Evolutionary conservation across 2,888 invertebrate species (phyloP), one percentile per base, ranked within the genome.

Genomic region (Sipha maydis): DNA sequence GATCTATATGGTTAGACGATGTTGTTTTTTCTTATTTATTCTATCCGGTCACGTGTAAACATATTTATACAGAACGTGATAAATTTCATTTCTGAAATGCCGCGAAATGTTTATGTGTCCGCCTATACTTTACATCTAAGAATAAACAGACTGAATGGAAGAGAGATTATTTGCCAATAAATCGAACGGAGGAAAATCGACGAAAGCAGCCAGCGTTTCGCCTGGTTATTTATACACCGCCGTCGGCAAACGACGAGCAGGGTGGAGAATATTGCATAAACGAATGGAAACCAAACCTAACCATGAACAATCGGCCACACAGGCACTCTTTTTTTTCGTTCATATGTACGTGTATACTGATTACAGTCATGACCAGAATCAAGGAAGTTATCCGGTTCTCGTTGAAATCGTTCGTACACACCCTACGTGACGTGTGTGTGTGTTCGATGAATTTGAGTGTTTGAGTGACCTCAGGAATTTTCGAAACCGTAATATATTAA

Each of bases 61-160:
- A 48, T 48, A 3, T 14, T 19, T n/a, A 25, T n/a, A 21, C 38
- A 25, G 61, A 28, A 28, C 7, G 84, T 31, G 75, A 76, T 84
- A 76, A 84, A 84, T 75, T 61, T 76, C 76, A 76, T 83, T 83
- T 83, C 75, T 56, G 56, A 56, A 83, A 83, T 56, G 83, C 75
- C 83, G 83, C 83, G 56, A 73, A 83, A 83, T 83, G 83, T 83
- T 83, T 83, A 83, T 83, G 71, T 34, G 83, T 54, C 71, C 61
- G 84, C 76, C 61, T 84, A 76, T 38, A 75, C 34, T n/a, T 4
- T 73, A 31, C 76, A 31, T 84, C 84, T 41, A 76, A 84, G 84
- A 84, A 84, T 84, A 84, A 84, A 84, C 84, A 61, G 75, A 76
- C 61, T 75, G 75, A 28, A 84, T 7, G 76, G 28, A 61, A 76